These are phyloP conservation scores for Drosophila ironensis DNA, from an alignment of 1,140 invertebrate species.

Conservation along the genomic window DNA sequence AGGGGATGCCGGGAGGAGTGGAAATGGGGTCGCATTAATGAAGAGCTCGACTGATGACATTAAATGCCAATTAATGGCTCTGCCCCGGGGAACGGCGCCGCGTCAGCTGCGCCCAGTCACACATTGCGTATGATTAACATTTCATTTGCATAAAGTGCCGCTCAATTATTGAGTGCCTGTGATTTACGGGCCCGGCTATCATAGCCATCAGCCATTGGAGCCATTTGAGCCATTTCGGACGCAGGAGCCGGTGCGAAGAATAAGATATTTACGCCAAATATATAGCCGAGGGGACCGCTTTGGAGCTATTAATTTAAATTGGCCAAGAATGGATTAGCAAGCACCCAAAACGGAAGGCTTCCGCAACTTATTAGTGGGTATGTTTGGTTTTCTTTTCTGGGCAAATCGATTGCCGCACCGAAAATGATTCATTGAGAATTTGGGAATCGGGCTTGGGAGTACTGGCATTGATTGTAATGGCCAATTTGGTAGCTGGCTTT, in stretches of 20 bases:
- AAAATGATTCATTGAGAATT: constrained; percentile 36
- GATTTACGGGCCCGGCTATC: constrained; percentile 27
- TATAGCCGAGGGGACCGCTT: constrained; percentile 2
- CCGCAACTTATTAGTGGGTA: background rate
- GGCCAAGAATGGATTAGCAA: background rate
- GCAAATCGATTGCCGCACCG: constrained; percentile 21
- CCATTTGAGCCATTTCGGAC: too few relatives aligned
- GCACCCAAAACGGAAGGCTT: constrained; percentile 10
- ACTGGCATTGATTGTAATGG: constrained; percentile 21
- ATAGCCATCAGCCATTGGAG: background rate
- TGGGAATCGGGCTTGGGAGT: too few relatives aligned
- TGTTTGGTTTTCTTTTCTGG: background rate
- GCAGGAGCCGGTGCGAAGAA: constrained; percentile 14
- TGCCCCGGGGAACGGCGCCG: constrained; percentile 21
- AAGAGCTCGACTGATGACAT: constrained; percentile 52
- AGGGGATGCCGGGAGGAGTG: background rate
- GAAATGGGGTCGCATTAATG: constrained; percentile 48
- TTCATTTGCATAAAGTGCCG: constrained; percentile 77
- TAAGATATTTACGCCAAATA: constrained; percentile 16
- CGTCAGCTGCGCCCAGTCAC: constrained; percentile 55
- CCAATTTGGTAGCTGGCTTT: constrained; percentile 27
- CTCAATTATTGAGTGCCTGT: constrained; percentile 69
- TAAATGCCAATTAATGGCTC: constrained; percentile 73
- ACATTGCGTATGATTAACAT: constrained; percentile 77
- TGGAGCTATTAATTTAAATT: constrained; percentile 30